Percentiles rank a stretch among this genome's conserved stretches.
These are phyloP conservation scores for Nipponacmea schrenckii DNA, from an alignment of 2,888 invertebrate genomes.

Conservation along the genomic window DNA sequence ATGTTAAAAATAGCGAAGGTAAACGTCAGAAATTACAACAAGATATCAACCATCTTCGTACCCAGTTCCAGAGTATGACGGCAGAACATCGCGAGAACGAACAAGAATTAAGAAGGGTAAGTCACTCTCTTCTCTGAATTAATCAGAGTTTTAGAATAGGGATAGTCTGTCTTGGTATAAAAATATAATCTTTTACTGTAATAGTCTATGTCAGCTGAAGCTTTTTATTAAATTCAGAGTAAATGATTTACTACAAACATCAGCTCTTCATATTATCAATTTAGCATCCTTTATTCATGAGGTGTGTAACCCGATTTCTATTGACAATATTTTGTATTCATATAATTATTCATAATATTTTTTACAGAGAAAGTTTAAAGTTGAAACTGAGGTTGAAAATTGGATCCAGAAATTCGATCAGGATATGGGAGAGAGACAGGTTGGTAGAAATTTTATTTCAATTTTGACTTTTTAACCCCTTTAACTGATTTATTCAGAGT, in stretches of 20 bases:
- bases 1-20: conserved; percentile 66
- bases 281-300: no score
- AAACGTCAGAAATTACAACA: conserved; percentile 59
- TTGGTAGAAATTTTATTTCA: conserved; percentile 29
- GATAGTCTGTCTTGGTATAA: background rate
- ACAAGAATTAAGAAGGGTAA: conserved; percentile 62
- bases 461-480: no score
- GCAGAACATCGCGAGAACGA: conserved; percentile 65
- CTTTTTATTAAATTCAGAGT: no score
- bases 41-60: conserved; percentile 59
- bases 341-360: conserved; percentile 9
- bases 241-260: no score
- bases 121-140: conserved; percentile 15
- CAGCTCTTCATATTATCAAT: no score
- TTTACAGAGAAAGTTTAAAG: conserved; percentile 65
- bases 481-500: no score
- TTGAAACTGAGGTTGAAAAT: conserved; percentile 68
- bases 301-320: no score
- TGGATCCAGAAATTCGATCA: conserved; percentile 67
- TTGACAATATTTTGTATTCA: background rate
- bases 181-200: no score
- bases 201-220: no score
- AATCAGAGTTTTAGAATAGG: background rate
- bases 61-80: conserved; percentile 59
- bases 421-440: conserved; percentile 68